phyloP scores from a whole-genome alignment of 2,797 vertebrate species.

The Spondyliosoma cantharus region DNA sequence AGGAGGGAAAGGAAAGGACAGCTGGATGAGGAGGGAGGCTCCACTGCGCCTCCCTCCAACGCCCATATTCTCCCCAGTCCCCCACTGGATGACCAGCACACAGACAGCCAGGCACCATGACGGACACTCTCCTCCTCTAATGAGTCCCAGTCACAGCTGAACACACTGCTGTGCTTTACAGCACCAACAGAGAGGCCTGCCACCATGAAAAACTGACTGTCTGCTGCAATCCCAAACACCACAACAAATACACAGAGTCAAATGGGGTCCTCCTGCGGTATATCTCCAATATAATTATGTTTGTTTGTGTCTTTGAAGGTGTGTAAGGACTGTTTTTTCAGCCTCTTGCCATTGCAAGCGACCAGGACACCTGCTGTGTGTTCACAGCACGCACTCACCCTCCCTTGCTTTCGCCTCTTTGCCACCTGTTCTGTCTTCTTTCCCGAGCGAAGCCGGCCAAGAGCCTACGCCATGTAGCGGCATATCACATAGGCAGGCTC shows the following conservation, averaged over 20 bases:
- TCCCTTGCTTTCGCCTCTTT: slow-evolving; percentile 64
- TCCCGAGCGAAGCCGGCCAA: slow-evolving; percentile 47
- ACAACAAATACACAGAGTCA: slow-evolving; percentile 59
- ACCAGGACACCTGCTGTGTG: slow-evolving; percentile 63
- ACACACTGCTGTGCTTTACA: slow-evolving; percentile 78
- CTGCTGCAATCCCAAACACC: slow-evolving; percentile 54
- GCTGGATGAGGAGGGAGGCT: slow-evolving; percentile 41
- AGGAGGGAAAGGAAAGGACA: slow-evolving; percentile 36
- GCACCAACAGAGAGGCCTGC: slow-evolving; percentile 71
- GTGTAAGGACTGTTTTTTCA: slow-evolving; percentile 48
- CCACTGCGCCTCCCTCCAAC: slow-evolving; percentile 21
- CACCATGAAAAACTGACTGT: slow-evolving; percentile 56
- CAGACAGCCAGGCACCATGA: slow-evolving; percentile 74
- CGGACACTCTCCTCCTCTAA: slow-evolving; percentile 76
- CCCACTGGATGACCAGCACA: slow-evolving; percentile 67
- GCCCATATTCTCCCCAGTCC: slow-evolving; percentile 40
- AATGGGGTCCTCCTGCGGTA: slow-evolving; percentile 51
- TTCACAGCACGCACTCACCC: slow-evolving; percentile 50
- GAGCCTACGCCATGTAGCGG: slow-evolving; percentile 56
- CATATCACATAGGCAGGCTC: slow-evolving; percentile 56
- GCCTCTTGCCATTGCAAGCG: slow-evolving; percentile 45
- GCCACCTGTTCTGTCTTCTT: slow-evolving; percentile 74
- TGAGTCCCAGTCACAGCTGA: slow-evolving; percentile 82
- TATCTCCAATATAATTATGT: slow-evolving; percentile 55
- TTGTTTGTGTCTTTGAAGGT: slow-evolving; percentile 59